phyloP scores from a whole-genome alignment of 2,797 vertebrate species.

The Alectoris magna region DNA sequence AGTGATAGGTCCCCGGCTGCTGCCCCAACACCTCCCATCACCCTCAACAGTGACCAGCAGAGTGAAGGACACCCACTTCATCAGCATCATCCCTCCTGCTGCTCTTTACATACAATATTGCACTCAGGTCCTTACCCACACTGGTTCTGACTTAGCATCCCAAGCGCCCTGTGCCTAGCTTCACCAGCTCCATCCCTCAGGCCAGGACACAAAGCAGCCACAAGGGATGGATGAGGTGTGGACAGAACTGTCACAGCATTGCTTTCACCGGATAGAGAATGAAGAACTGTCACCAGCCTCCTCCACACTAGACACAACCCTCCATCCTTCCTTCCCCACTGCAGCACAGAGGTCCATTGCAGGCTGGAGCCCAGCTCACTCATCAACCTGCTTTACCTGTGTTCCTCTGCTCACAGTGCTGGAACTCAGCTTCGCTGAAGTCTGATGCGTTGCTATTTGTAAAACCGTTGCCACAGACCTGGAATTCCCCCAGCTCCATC shows the following conservation, averaged over 20 bases:
- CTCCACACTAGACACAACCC: neutral
- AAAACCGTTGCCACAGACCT: neutral
- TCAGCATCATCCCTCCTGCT: neutral
- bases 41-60: neutral
- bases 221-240: neutral
- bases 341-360: neutral
- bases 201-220: neutral
- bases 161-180: rapidly evolving
- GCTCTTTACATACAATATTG: neutral
- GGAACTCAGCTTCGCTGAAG: neutral
- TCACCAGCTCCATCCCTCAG: neutral
- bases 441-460: neutral
- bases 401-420: neutral
- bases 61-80: neutral
- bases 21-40: too few relatives aligned
- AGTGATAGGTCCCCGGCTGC: neutral
- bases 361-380: neutral
- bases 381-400: neutral
- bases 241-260: neutral
- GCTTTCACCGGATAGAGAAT: neutral
- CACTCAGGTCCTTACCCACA: neutral
- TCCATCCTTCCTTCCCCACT: neutral
- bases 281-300: neutral
- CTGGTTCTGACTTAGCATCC: neutral
- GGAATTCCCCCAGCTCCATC: neutral